phyloP scores from a whole-genome alignment of 2,797 vertebrate species.

The Nannoperca obscura region DNA sequence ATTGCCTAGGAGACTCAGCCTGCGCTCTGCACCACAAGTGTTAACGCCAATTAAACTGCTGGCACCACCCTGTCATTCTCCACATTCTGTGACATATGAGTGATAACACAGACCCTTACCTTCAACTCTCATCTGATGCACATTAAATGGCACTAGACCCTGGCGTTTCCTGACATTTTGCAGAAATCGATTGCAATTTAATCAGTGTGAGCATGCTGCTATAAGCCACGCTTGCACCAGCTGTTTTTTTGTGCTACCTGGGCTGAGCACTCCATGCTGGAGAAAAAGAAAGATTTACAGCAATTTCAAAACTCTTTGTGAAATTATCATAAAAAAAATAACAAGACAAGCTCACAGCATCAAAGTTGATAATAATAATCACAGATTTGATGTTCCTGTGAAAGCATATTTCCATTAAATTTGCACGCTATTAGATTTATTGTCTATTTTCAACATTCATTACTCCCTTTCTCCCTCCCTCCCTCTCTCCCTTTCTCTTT shows the following conservation, averaged over 20 bases:
- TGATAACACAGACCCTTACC: slow-evolving; percentile 81
- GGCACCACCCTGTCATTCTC: slow-evolving; percentile 78
- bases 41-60: slow-evolving; percentile 83
- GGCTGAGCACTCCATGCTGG: slow-evolving; percentile 14
- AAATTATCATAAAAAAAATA: slow-evolving; percentile 55
- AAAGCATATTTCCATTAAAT: slow-evolving; percentile 77
- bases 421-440: slow-evolving; percentile 78
- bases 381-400: slow-evolving; percentile 69
- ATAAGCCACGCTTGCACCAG: slow-evolving; percentile 73
- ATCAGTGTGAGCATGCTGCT: slow-evolving; percentile 78
- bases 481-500: slow-evolving; percentile 46
- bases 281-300: slow-evolving; percentile 21
- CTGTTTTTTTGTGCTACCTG: slow-evolving; percentile 72
- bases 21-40: slow-evolving; percentile 62
- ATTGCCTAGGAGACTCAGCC: slow-evolving; percentile 72
- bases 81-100: slow-evolving; percentile 79
- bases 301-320: slow-evolving; percentile 52
- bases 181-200: slow-evolving; percentile 85
- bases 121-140: slow-evolving; percentile 78
- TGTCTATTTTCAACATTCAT: slow-evolving; percentile 78
- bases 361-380: slow-evolving; percentile 72
- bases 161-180: slow-evolving; percentile 84
- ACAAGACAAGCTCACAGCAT: slow-evolving; percentile 53
- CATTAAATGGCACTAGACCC: slow-evolving; percentile 83
- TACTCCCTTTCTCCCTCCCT: slow-evolving; percentile 49